Evolutionary conservation across 2,113 vertebrate genomes (phyloP).

Genomic region (Ameiurus melas): DNA sequence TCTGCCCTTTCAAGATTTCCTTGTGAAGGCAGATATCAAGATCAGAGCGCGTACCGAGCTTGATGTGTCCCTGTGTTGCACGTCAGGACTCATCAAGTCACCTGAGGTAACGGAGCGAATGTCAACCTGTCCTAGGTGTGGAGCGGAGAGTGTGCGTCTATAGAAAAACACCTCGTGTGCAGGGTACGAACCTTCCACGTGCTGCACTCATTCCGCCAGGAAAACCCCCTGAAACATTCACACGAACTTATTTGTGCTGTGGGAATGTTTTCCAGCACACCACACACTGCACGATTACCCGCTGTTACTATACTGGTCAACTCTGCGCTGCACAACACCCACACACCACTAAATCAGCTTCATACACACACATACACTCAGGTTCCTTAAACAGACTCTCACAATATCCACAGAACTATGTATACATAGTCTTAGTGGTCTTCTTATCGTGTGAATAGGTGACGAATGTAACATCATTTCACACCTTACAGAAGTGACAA

Average conservation of each 20-base stretch:
- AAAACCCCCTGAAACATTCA: neutral
- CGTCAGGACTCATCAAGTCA: constrained; percentile 12
- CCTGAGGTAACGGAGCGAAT: constrained; percentile 3
- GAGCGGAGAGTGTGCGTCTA: neutral
- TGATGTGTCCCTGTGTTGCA: constrained; percentile 23
- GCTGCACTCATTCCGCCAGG: neutral
- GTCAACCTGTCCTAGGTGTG: neutral
- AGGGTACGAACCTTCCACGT: neutral
- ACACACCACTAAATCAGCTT: neutral
- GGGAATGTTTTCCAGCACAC: neutral
- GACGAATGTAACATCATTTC: neutral
- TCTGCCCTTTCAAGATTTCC: constrained; percentile 36
- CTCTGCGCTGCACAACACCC: neutral
- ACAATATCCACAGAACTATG: neutral
- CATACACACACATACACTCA: neutral
- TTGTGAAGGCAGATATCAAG: constrained; percentile 35
- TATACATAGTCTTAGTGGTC: neutral
- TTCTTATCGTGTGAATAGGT: neutral
- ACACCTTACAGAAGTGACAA: neutral
- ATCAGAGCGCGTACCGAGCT: constrained; percentile 25
- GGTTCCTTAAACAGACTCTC: neutral
- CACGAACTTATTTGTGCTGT: neutral
- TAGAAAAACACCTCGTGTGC: neutral
- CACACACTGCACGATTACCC: neutral
- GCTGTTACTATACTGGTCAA: neutral